Evolutionary conservation across 1,140 invertebrate species (phyloP).

Genomic region (Cheumatopsyche charites): DNA sequence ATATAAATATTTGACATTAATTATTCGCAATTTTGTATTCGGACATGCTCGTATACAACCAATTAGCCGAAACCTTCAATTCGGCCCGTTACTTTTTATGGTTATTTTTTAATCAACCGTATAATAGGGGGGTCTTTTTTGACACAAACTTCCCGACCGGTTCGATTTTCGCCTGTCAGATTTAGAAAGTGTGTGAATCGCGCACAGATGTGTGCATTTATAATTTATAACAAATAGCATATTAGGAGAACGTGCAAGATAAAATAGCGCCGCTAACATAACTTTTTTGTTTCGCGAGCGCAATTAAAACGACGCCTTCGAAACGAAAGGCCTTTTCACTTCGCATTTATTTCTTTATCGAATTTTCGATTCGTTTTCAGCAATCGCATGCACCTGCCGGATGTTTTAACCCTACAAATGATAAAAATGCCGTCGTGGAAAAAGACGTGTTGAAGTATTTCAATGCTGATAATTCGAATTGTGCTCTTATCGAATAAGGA

Average conservation of each 20-base stretch:
- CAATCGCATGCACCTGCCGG: too few species aligned
- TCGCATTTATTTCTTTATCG: too few species aligned
- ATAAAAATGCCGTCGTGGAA: too few species aligned
- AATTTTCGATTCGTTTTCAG: too few species aligned
- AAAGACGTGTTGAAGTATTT: too few species aligned
- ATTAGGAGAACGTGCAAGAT: neutral
- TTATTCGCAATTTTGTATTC: neutral
- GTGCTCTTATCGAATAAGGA: too few species aligned
- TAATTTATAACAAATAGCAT: too few species aligned
- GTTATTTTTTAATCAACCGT: neutral
- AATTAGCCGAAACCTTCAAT: slow-evolving; percentile 6
- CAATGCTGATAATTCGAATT: too few species aligned
- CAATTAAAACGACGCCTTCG: neutral
- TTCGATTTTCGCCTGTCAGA: neutral
- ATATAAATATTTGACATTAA: slow-evolving; percentile 9
- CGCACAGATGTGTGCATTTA: neutral
- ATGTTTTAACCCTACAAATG: too few species aligned
- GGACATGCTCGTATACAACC: neutral
- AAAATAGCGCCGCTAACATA: neutral
- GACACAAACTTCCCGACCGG: neutral
- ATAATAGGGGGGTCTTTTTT: too few species aligned
- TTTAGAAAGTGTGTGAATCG: slow-evolving; percentile 24
- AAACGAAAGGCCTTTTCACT: neutral
- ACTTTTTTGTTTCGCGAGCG: too few species aligned
- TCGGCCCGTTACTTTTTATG: neutral